Evolutionary conservation across 2,797 vertebrate species (phyloP), one percentile per base, ranked within the genome.

Genomic region (Urophycis tenuis): DNA sequence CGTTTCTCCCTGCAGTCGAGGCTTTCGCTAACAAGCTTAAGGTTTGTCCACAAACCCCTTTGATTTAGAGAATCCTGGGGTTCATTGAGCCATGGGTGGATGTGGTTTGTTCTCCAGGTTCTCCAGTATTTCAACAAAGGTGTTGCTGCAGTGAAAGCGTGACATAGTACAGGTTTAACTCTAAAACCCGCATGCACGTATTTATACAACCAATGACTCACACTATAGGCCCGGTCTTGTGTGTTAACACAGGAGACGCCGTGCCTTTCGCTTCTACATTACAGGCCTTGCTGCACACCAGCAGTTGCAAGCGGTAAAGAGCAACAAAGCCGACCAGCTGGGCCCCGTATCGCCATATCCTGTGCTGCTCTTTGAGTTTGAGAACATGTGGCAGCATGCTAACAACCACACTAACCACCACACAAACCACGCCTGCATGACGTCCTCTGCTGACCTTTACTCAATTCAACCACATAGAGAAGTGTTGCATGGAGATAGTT

Each of bases 301-400:
- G 60, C 60, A 29, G 14, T 64, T 25, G 60, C 60, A 64, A 25
- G 49, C 10, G 15, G 19, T 17, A 31, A 75, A 31, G 72, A 79
- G 72, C 14, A 0, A 0, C 5, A 60, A 36, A 74, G 71, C 34
- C 73, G 49, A 45, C 53, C 19, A 60, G 35, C 34, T 35, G 41
- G 72, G 36, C 19, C 11, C 67, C 19, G 81, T 32, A 31, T 33
- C 34, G n/a, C n/a, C n/a, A n/a, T n/a, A n/a, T 9, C 32, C 41
- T 75, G 34, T 81, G 75, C 77, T 33, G 45, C 45, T 53, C 17
- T 22, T 22, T 22, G 45, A 22, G 45, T 53, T 53, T 53, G 5
- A 53, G 45, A 53, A 64, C n/a, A 3, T 64, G 60, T 29, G n/a
- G 60, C 60, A 64, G 60, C 60, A 64, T 10, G 35, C 75, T 77